Evolutionary conservation across 2,113 vertebrate genomes (phyloP).

Genomic region (Austrofundulus limnaeus): DNA sequence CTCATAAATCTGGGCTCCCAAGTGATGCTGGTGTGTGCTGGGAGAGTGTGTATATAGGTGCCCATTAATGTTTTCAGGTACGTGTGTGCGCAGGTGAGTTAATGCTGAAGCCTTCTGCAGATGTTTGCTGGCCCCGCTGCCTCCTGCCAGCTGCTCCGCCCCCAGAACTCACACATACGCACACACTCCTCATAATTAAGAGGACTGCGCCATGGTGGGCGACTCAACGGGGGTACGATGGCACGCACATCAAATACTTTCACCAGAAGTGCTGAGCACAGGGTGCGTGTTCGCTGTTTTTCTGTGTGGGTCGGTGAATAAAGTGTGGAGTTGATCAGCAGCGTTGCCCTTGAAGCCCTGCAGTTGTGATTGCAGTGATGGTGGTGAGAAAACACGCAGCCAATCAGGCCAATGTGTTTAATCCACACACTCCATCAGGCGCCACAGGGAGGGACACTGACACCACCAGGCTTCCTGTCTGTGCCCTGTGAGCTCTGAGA

Average conservation of each 20-base stretch:
- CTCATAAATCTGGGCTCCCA: slow-evolving; percentile 65
- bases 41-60: no score
- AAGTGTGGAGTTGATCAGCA: slow-evolving; percentile 36
- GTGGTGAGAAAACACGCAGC: slow-evolving; percentile 65
- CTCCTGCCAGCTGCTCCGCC: slow-evolving; percentile 97
- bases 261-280: slow-evolving; percentile 24
- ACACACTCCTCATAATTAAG: slow-evolving; percentile 69
- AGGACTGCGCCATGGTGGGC: slow-evolving; percentile 58
- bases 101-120: slow-evolving; percentile 85
- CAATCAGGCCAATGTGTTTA: slow-evolving; percentile 62
- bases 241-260: slow-evolving; percentile 41
- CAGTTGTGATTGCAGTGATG: slow-evolving; percentile 47
- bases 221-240: slow-evolving; percentile 56
- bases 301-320: slow-evolving; percentile 18
- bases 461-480: slow-evolving; percentile 31
- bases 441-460: slow-evolving; percentile 54
- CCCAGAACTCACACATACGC: slow-evolving; percentile 79
- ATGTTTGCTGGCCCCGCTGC: slow-evolving; percentile 94
- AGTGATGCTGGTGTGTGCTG: slow-evolving; percentile 52
- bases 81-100: slow-evolving; percentile 23
- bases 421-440: slow-evolving; percentile 48
- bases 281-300: slow-evolving; percentile 34
- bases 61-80: not conserved
- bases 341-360: slow-evolving; percentile 63
- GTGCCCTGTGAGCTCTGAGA: slow-evolving; percentile 12